Evolutionary conservation across 2,113 vertebrate species (phyloP).

Genomic region (Physeter macrocephalus): DNA sequence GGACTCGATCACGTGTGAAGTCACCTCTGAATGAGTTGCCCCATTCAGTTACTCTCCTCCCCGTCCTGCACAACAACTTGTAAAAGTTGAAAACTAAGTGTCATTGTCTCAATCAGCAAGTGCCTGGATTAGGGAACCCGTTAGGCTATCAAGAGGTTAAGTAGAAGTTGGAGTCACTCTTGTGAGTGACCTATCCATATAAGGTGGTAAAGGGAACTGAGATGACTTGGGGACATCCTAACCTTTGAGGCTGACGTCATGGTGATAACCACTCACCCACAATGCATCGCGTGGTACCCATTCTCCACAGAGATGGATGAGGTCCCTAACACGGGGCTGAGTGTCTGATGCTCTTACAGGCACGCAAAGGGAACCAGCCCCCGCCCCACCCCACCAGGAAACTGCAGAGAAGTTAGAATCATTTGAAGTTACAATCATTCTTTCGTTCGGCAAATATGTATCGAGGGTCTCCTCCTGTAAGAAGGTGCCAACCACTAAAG

Average conservation of each 20-base stretch:
- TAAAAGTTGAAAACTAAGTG: neutral
- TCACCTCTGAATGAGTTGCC: neutral
- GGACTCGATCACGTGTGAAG: neutral
- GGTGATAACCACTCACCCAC: slow-evolving; percentile 21
- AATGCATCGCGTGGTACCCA: neutral
- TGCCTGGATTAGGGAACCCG: neutral
- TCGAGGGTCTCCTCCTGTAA: neutral
- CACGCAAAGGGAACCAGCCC: neutral
- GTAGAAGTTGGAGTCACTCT: neutral
- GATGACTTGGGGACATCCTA: slow-evolving; percentile 66
- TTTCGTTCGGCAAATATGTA: neutral
- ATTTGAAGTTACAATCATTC: neutral
- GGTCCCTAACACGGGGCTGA: neutral
- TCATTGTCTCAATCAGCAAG: neutral
- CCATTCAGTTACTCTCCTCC: neutral
- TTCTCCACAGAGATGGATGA: neutral
- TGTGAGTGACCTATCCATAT: slow-evolving; percentile 64
- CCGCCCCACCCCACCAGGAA: neutral
- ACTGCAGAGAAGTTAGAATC: neutral
- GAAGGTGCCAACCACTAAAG: neutral
- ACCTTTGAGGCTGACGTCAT: slow-evolving; percentile 69
- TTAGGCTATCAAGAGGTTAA: neutral
- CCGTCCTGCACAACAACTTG: no score
- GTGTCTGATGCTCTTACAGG: neutral
- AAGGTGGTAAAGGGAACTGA: slow-evolving; percentile 60